Evolutionary conservation across 2,888 invertebrate genomes (phyloP).

Genomic region (Idaea dimidiata): DNA sequence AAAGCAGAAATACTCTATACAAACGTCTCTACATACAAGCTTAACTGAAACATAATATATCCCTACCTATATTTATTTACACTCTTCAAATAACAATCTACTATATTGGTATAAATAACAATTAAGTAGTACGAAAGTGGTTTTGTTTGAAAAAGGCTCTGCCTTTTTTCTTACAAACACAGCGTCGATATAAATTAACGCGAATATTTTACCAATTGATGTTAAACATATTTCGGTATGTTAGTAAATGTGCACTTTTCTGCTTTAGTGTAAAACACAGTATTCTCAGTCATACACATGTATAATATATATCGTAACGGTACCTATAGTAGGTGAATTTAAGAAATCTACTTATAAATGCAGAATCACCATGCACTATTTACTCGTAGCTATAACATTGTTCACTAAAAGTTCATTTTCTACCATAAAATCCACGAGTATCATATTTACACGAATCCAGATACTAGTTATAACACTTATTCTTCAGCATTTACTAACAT

Average conservation of each 20-base stretch:
- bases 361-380: slow-evolving; percentile 21
- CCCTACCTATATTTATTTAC: no score
- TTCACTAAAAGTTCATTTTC: slow-evolving; percentile 5
- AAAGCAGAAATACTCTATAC: slow-evolving; percentile 37
- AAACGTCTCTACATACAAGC: not conserved
- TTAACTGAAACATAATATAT: no score
- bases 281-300: slow-evolving; percentile 16
- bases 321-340: slow-evolving; percentile 19
- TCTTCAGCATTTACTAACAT: not conserved
- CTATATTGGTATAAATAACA: slow-evolving; percentile 4
- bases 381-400: slow-evolving; percentile 11
- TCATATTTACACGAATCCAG: slow-evolving; percentile 40
- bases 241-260: slow-evolving; percentile 1
- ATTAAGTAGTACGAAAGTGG: not conserved
- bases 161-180: not conserved
- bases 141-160: not conserved
- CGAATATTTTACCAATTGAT: not conserved
- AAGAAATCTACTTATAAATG: slow-evolving; percentile 31
- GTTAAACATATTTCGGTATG: not conserved
- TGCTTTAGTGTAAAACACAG: slow-evolving; percentile 25
- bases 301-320: slow-evolving; percentile 17
- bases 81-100: not conserved
- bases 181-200: not conserved
- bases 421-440: slow-evolving; percentile 10
- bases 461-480: slow-evolving; percentile 34